These are phyloP conservation scores for Notothenia rossii DNA, from an alignment of 2,113 vertebrate genomes.

Conservation along the genomic window DNA sequence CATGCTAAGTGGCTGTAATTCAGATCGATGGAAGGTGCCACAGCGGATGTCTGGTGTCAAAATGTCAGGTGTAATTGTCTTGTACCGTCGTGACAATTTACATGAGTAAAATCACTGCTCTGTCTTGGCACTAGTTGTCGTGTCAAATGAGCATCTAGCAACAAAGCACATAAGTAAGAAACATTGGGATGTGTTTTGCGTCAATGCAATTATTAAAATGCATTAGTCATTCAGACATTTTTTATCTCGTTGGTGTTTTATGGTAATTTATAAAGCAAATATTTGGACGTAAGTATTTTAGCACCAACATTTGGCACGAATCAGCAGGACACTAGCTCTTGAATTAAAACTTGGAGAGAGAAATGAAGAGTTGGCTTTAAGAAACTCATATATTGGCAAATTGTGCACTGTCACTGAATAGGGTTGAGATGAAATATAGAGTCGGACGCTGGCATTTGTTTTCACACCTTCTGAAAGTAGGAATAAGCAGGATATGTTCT, in stretches of 20 bases:
- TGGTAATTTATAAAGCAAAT: neutral
- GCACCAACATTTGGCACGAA: neutral
- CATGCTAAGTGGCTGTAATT: slow-evolving; percentile 32
- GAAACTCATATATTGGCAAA: neutral
- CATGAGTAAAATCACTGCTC: neutral
- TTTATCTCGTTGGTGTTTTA: neutral
- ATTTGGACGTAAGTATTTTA: neutral
- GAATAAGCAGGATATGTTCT: neutral
- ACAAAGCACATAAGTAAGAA: slow-evolving; percentile 1
- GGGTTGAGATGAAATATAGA: neutral
- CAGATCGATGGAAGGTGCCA: slow-evolving; percentile 2
- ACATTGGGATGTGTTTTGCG: neutral
- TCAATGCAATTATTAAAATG: neutral
- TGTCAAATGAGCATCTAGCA: neutral
- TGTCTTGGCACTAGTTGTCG: neutral
- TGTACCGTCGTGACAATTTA: neutral
- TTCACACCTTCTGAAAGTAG: too few species aligned
- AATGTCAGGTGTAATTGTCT: slow-evolving; percentile 33
- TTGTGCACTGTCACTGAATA: neutral
- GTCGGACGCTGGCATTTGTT: too few species aligned
- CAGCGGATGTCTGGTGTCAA: neutral
- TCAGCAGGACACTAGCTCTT: neutral
- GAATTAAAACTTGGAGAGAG: neutral
- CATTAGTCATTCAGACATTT: neutral
- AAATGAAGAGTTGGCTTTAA: neutral